phyloP scores from a whole-genome alignment of 2,113 vertebrate species.

The Cacatua alba region DNA sequence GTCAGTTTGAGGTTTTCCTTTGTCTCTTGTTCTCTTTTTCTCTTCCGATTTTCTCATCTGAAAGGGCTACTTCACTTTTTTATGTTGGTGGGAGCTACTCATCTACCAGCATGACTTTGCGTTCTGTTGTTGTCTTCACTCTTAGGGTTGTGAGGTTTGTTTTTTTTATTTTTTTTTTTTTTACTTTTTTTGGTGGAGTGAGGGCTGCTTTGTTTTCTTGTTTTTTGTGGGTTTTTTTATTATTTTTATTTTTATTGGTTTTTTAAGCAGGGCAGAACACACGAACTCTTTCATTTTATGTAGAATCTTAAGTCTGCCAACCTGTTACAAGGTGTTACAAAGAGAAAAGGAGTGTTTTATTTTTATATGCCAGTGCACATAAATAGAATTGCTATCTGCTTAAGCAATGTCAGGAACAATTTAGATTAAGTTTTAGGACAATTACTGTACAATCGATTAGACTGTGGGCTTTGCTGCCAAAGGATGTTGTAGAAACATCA shows the following conservation, averaged over 20 bases:
- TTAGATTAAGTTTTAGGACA: slow-evolving; percentile 31
- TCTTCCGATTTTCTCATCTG: neutral
- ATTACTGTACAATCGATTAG: neutral
- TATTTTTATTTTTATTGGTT: neutral
- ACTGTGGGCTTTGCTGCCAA: neutral
- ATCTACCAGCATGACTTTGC: neutral
- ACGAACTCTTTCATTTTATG: neutral
- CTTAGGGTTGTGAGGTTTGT: neutral
- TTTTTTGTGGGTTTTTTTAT: neutral
- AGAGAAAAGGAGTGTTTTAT: neutral
- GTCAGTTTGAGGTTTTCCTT: neutral
- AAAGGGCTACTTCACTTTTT: neutral
- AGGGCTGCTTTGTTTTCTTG: neutral
- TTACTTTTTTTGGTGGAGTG: neutral
- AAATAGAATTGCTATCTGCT: slow-evolving; percentile 18
- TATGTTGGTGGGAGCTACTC: neutral
- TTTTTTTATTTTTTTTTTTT: neutral
- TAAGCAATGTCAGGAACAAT: slow-evolving; percentile 8
- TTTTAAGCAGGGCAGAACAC: neutral
- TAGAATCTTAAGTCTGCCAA: neutral
- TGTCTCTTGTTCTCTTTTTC: neutral
- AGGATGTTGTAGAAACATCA: slow-evolving; percentile 30
- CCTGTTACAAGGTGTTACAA: neutral
- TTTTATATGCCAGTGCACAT: neutral
- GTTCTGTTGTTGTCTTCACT: neutral